Evolutionary conservation across 2,113 vertebrate genomes (phyloP).

Genomic region (Phyllostomus discolor): DNA sequence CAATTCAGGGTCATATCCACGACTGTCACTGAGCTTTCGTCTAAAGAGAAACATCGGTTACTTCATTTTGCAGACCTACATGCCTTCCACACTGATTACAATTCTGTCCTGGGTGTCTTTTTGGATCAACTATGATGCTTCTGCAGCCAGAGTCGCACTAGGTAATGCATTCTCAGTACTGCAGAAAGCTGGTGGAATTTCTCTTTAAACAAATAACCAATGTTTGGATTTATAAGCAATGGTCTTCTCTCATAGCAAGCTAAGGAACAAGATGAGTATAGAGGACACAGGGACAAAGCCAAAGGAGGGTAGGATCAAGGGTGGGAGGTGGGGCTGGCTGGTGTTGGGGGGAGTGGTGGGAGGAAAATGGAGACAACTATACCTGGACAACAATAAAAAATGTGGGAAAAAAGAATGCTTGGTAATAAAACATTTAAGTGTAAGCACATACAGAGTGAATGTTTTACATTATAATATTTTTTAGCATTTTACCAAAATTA

Average conservation of each 20-base stretch:
- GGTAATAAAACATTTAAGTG: not conserved
- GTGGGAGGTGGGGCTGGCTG: too few species aligned
- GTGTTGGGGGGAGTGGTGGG: too few species aligned
- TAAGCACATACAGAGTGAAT: not conserved
- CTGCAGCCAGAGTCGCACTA: conserved; percentile 94
- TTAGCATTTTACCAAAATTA: conserved; percentile 3
- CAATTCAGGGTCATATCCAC: conserved; percentile 90
- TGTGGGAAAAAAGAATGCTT: not conserved
- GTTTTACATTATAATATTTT: not conserved
- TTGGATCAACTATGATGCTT: conserved; percentile 96
- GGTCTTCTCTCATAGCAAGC: not conserved
- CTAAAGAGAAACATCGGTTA: conserved; percentile 94
- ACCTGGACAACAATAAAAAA: too few species aligned
- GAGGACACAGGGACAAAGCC: too few species aligned
- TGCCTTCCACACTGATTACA: conserved; percentile 92
- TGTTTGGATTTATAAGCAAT: not conserved
- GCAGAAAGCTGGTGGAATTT: not conserved
- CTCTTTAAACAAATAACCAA: not conserved
- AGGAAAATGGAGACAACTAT: too few species aligned
- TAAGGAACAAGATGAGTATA: not conserved
- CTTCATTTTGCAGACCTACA: conserved; percentile 94
- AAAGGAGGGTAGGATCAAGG: too few species aligned
- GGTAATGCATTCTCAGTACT: conserved; percentile 78
- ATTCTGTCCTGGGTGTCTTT: conserved; percentile 93
- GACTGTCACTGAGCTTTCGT: conserved; percentile 91